Evolutionary conservation across 2,797 vertebrate species (phyloP), one percentile per base, ranked within the genome.

Genomic region (Gymnodraco acuticeps): DNA sequence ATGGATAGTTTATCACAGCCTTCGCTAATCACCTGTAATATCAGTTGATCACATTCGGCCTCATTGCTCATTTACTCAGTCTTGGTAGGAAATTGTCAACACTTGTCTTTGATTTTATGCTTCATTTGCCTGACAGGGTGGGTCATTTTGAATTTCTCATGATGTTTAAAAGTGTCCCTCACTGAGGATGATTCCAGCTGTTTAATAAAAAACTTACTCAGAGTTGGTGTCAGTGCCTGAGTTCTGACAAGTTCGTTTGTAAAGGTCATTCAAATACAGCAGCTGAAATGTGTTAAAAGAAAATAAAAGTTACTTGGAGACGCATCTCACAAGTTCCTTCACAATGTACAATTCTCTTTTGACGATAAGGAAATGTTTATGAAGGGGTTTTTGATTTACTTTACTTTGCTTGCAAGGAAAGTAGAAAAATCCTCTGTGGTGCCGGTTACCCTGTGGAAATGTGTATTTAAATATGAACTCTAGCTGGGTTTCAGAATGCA

Each of bases 1-100:
- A 82, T 42, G 56, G 27, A 82, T 42, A 59, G 27, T 56, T 73
- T 48, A 75, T 72, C 52, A 15, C 7, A 38, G 64, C n/a, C 41
- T 45, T 70, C 17, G 10, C 46, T 79, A 73, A 86, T 78, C 48
- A 70, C 50, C 33, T 50, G 47, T 70, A 51, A 47, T 46, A 67
- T 75, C 51, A 66, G 38, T 23, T 53, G 45, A 71, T 77, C 70
- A 33, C 52, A 68, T 73, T 50, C 72, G 5, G 63, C 52, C 56
- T 45, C 3, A 42, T 51, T 55, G 20, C 17, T 23, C 12, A 50
- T 8, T 64, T 15, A 13, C 38, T 61, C 45, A 11, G 2, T 38
- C 43, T 27, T 7, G 15, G 45, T 19, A 27, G 38, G 56, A 64
- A 60, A 54, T 3, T 41, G 31, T 48, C 58, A 64, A 10, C 11